Evolutionary conservation across 2,797 vertebrate species (phyloP).

Genomic region (Platalea minor): DNA sequence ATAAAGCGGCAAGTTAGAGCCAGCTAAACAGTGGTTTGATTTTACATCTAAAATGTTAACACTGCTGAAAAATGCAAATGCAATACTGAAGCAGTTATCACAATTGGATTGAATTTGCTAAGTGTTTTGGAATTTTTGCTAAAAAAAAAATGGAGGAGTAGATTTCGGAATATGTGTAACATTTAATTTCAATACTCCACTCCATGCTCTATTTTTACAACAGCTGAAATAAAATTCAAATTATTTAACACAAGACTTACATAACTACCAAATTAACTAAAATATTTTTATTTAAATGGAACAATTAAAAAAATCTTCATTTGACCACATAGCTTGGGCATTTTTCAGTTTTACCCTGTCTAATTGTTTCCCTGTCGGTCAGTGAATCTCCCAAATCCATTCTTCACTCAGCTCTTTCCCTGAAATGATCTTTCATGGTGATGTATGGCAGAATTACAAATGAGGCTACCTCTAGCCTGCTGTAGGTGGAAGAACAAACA

Average conservation of each 20-base stretch:
- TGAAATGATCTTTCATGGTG: background rate
- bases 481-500: background rate
- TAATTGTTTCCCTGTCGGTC: background rate
- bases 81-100: background rate
- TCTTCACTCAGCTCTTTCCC: background rate
- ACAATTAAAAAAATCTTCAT: background rate
- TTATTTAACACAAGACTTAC: background rate
- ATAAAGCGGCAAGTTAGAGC: background rate
- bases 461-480: background rate
- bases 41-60: background rate
- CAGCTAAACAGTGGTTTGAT: background rate
- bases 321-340: background rate
- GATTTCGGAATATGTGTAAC: background rate
- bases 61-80: background rate
- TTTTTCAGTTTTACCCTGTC: background rate
- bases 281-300: background rate
- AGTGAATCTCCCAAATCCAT: background rate
- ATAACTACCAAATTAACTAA: background rate
- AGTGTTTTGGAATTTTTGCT: background rate
- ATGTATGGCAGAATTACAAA: background rate
- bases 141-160: background rate
- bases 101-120: background rate
- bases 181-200: background rate
- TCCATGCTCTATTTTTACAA: background rate
- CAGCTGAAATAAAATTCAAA: background rate